These are phyloP conservation scores for Parochlus steinenii DNA, from an alignment of 2,888 invertebrate genomes.

Conservation along the genomic window DNA sequence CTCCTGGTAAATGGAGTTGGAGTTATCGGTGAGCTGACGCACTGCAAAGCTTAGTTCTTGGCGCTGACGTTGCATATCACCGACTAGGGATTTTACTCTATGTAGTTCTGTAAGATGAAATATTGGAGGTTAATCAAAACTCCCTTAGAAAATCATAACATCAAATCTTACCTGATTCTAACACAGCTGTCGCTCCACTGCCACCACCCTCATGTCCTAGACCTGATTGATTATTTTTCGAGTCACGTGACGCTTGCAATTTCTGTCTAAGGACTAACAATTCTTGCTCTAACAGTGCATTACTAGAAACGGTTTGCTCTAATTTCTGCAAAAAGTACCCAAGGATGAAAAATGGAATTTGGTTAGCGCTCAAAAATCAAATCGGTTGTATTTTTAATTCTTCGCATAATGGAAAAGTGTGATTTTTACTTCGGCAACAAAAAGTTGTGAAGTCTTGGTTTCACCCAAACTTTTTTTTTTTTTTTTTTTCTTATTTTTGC, in stretches of 20 bases:
- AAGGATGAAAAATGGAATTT: neutral
- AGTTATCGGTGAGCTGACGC: constrained; percentile 65
- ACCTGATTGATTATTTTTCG: constrained; percentile 22
- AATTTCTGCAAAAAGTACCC: constrained; percentile 42
- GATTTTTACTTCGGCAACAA: no score
- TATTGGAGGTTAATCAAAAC: neutral
- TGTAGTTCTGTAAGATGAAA: constrained; percentile 46
- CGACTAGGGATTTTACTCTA: constrained; percentile 67
- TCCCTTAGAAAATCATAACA: neutral
- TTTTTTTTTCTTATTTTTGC: no score
- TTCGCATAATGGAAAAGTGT: no score
- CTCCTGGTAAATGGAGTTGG: constrained; percentile 48
- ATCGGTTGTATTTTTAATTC: no score
- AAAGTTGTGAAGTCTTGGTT: no score
- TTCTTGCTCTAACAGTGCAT: constrained; percentile 76
- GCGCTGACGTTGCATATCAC: constrained; percentile 69
- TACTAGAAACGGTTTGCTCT: constrained; percentile 83
- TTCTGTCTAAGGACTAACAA: constrained; percentile 70
- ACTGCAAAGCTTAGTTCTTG: constrained; percentile 77
- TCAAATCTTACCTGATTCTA: constrained; percentile 39
- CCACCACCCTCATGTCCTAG: constrained; percentile 14
- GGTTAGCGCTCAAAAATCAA: no score
- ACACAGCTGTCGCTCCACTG: constrained; percentile 42
- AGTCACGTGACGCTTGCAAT: constrained; percentile 51
- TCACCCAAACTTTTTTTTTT: no score